Base-by-base conservation (phyloP, 2,888 invertebrate species). In the Agonopterix subpropinquella region DNA sequence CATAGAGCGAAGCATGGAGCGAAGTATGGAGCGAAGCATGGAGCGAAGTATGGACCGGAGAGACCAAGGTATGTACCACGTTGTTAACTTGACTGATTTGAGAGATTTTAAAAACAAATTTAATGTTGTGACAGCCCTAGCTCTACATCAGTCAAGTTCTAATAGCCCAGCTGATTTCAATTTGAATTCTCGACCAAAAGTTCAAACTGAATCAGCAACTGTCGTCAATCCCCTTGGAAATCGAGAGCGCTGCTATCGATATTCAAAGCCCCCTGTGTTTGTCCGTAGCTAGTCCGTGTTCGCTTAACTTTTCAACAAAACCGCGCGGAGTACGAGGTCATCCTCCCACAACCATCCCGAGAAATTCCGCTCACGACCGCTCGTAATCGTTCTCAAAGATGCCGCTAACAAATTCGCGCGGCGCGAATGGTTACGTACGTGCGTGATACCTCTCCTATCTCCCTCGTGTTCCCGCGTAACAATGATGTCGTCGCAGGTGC, bases 381-480 rank as follows among this genome's bases (percentile, higher is more conserved):
- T 73, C 78, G 80, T 78, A 79, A 77, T 69, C 78, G 77, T 74
- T 70, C 56, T 48, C 47, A 54, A 55, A 79, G 65, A 64, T 65
- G 70, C 78, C 78, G 79, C 72, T 67, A 66, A 59, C 54, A 59
- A 54, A 70, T 73, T 72, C 73, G 78, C 67, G 64, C 69, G 62
- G 58, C 62, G 55, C 50, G 61, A 70, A 70, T 74, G 78, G 77
- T 75, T 71, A 70, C 78, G 78, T 70, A 70, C 77, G 80, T 70
- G 66, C 65, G 65, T 63, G 70, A 65, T 62, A 62, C 66, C 8
- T 65, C 65, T 66, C 70, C 66, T 51, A 63, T 55, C 53, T 53
- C 55, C 55, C 82, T 75, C 91, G 92, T 65, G 92, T 93, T 89
- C 94, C 93, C 84, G 75, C 95, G 95, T 95, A 79, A 82, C 86